Evolutionary conservation across 30 jellyfish, hydroid and myxozoan species (phyloP), one percentile per base, ranked within the genome.

Genomic region (Pelagia noctiluca): DNA sequence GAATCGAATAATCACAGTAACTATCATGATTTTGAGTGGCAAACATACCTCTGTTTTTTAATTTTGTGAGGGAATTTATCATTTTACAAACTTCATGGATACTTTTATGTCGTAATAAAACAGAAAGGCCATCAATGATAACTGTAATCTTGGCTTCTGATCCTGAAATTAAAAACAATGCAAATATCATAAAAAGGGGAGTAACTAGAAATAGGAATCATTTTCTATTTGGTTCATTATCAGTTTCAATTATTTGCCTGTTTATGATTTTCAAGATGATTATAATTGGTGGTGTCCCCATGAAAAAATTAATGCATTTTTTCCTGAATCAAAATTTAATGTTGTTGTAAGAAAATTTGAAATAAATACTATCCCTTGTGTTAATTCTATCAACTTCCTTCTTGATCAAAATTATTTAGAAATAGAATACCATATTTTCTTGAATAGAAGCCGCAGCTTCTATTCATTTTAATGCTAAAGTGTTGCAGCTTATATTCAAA

Each of bases 101-200:
- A 64, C 90, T 78, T 61, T 66, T 54, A 26, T 75, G 81, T 57
- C 97, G 73, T 11, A 61, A 54, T 28, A 90, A 82, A 47, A 83
- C 2, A 63, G 82, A 36, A 49, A 90, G 37, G 53, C 86, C 95
- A 67, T 90, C 97, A 70, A 90, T 35, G 1, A 90, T 76, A 26
- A 90, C 84, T 26, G 42, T 38, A 19, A 48, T 28, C 1, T 65
- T 65, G 23, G 3, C 90, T 0, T 57, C 57, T 29, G 71, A 37
- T 5, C 65, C 90, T 80, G 5, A 16, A 32, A 52, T 0, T 21
- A 49, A 63, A 42, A 48, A n/a, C 1, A 25, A 52, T 8, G 12
- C 2, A 8, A 2, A 10, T 3, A 52, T 52, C 26, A 19, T 30
- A 8, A 52, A 52, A 19, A 8, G 26, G 7, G 26, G 28, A 3